Base-by-base conservation (phyloP, 2,888 invertebrate genomes). In the Cheiracanthium punctorium region DNA sequence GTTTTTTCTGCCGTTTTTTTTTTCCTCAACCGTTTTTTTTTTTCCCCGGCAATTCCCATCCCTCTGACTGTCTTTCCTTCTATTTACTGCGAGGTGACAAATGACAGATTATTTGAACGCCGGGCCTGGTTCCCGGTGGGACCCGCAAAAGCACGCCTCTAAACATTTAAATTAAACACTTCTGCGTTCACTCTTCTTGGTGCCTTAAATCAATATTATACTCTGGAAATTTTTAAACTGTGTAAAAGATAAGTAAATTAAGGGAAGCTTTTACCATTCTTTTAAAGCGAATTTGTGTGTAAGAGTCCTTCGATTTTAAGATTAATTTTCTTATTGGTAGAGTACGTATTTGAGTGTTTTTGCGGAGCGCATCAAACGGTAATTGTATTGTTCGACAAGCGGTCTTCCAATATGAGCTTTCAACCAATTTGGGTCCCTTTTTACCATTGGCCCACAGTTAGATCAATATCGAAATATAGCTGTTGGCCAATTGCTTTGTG, bases 161-260 rank as follows among this genome's bases (percentile, higher is more conserved):
- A 87, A 80, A 80, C 86, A 87, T 87, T 87, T 81, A 87, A 87
- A 87, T 87, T 81, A 87, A 87, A 81, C 86, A 86, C 72, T 87
- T 69, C 70, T 69, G 28, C 30, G 41, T 30, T 41, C 43, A 29
- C 58, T 72, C 71, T 69, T 65, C 33, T 69, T 67, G 29, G 48
- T 65, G 72, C 58, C 71, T 81, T 81, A 80, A 87, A 87, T 87
- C 86, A 87, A 81, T 87, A 81, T 76, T 81, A 81, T 75, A 70
- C 67, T 43, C 72, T 29, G 33, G 41, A 80, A 74, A 76, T 81
- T 79, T 77, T 76, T 80, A 75, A 86, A 64, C 71, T 67, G 48
- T 76, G 69, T 52, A 52, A 72, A 58, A 24, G 76, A 77, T 75
- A 81, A 81, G 73, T 80, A 80, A 80, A 75, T 86, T 75, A 80